Conservation (phyloP, 2,797 vertebrate species). For the Enteromius afrohamiltoni region DNA sequence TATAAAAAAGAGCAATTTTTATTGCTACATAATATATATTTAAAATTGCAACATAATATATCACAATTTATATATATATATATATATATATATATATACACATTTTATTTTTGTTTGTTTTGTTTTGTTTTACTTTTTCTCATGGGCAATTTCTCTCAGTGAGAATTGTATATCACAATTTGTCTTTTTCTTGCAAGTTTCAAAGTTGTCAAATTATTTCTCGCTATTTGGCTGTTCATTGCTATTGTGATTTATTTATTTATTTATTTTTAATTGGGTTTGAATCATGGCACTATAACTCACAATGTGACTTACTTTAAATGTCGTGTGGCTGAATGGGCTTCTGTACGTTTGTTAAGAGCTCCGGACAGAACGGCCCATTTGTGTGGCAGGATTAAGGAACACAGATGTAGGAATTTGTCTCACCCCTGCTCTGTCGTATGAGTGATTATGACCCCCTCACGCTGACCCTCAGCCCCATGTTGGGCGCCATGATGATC, state of each 20-base stretch:
- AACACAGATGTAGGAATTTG: slow-evolving; percentile 26
- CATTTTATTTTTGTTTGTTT: too few species aligned
- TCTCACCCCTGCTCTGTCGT: slow-evolving; percentile 34
- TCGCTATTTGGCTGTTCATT: background rate
- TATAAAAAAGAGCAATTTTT: too few species aligned
- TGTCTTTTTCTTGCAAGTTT: background rate
- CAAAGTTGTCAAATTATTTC: background rate
- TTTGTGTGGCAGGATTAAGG: slow-evolving; percentile 33
- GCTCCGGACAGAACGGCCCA: background rate
- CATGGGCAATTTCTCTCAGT: background rate
- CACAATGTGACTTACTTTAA: background rate
- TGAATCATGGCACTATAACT: too few species aligned
- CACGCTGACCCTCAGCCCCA: slow-evolving; percentile 23
- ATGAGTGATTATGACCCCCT: slow-evolving; percentile 48
- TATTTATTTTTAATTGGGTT: too few species aligned
- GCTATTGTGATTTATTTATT: background rate
- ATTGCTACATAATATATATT: background rate
- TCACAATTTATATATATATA: too few species aligned
- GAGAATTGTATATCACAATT: background rate
- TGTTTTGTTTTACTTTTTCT: background rate
- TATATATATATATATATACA: too few species aligned
- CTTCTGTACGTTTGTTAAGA: background rate
- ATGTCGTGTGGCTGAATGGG: background rate
- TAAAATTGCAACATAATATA: background rate
- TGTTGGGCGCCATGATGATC: slow-evolving; percentile 29